Evolutionary conservation across 2,797 vertebrate genomes (phyloP), one percentile per base, ranked within the genome.

Genomic region (Enteromius unitaeniatus): DNA sequence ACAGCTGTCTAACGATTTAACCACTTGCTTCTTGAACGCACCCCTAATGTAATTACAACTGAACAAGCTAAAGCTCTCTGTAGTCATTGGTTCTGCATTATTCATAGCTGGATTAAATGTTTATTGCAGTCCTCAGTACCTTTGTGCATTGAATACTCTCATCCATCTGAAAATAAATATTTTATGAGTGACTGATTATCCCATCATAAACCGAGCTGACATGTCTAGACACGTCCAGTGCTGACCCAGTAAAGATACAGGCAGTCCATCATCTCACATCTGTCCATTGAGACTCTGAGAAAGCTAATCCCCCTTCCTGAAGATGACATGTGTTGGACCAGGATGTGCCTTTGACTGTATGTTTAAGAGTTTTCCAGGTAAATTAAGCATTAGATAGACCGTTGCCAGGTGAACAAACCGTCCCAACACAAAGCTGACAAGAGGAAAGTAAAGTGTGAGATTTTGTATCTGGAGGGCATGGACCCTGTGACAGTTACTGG

Each of bases 311-410:
- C 65, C 31, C 53, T 68, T 58, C 9, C 75, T 49, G 26, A 11
- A 58, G 23, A 67, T 40, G 72, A 80, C 8, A 37, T 40, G 28
- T 42, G 51, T 40, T 21, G 6, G 37, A 53, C 64, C n/a, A 21
- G 70, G 64, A 49, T 51, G 34, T 82, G 76, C 53, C 37, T 21
- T 40, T 26, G 14, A 55, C 37, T 17, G 47, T 37, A 72, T 55
- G 78, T 83, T 77, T 78, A 68, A 75, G 62, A 83, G 68, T 49
- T 77, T 83, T 87, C 68, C 78, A 84, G 78, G 84, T 82, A 78
- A 84, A 17, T 67, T 85, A 62, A 79, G 69, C 26, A 85, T 69
- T 17, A 64, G n/a, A 23, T 23, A 31, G 73, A 64, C 62, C 45
- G 74, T 84, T 84, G 62, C 45, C 72, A 83, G 80, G 78, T 84